Base-by-base conservation (phyloP, 2,797 vertebrate genomes). In the Phoeniculus purpureus region DNA sequence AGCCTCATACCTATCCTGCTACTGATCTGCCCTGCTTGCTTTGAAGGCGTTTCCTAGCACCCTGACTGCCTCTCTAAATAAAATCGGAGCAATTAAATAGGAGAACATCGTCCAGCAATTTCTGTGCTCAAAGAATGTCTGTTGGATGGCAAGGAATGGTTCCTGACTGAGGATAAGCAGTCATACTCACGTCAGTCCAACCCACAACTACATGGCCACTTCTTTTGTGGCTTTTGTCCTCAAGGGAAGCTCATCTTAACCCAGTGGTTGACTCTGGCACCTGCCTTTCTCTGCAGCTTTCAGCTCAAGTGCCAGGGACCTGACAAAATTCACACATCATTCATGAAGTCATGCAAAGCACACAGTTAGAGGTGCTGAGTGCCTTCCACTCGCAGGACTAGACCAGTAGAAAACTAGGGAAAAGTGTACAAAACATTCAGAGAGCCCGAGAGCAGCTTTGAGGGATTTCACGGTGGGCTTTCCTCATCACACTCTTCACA, bases 51-150 rank as follows among this genome's bases (percentile, higher is more conserved):
- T 93, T 70, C 51, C 54, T 70, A 65, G 43, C 77, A 85, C 16
- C 23, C 40, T 48, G 56, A 65, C 18, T 62, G 32, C 17, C 37
- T 85, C 27, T 66, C 54, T 43, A 92, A 82, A 85, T 29, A 88
- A 83, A 77, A 83, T 29, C 0, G 3, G n/a, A 87, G 70, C 62
- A 93, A 86, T 93, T 92, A 91, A 75, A 92, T 21, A 73, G 64
- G 34, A 82, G 91, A 87, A 74, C 90, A 90, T 61, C 72, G 91
- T 87, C 37, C 37, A 86, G 87, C 89, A 92, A 93, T 95, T 95
- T 91, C 65, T 34, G 18, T 2, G 14, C 71, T 76, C 60, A 72
- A 66, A 90, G 45, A 79, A 68, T 4, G 10, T 64, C 32, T 43
- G 58, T 51, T 1, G 7, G 40, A 54, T 67, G 59, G 73, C 50